Evolutionary conservation across 1,140 invertebrate species (phyloP), one percentile per base, ranked within the genome.

Genomic region (Pseudomyrmex flavicornis): DNA sequence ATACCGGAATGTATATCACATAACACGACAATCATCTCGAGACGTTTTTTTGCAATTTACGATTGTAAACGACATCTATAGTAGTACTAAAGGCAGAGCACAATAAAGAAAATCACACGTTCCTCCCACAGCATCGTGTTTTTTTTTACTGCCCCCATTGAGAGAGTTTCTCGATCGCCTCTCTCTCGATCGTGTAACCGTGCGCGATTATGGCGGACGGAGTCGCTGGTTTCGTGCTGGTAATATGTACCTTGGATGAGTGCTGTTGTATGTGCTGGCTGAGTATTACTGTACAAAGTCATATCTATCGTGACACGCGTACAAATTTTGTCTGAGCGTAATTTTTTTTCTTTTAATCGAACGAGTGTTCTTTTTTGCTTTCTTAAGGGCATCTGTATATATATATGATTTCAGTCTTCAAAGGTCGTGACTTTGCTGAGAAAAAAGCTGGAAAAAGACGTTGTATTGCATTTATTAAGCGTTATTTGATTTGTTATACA

Each of bases 231-330:
- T 35, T 74, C 68, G 59, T 35, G 66, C 74, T 76, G 85, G 63
- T 70, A 70, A 93, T 94, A 94, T 94, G 93, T 94, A 94, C 94
- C 93, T 94, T 94, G 91, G 83, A 91, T 94, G 91, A 94, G 93
- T 94, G 91, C 85, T 94, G 91, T 93, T 93, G 93, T 94, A 94
- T 94, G 93, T 94, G 94, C 94, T 94, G 93, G 94, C 93, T 94
- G 93, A 93, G 90, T 92, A 92, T 93, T 77, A 89, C 58, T 91
- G 89, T 90, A 91, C 86, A 88, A 87, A 83, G 89, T 73, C 75
- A 86, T 88, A 88, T 86, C 58, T 66, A 73, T 70, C 48, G 44
- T 59, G 68, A 79, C 52, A 22, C 17, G 74, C 65, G 44, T 75
- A 79, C 66, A 65, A 56, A 85, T 84, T 13, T 75, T 56, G 46